Percentiles rank a stretch among this genome's conserved stretches.
phyloP scores from a whole-genome alignment of 1,140 invertebrate species.

The Lepidurus packardi region DNA sequence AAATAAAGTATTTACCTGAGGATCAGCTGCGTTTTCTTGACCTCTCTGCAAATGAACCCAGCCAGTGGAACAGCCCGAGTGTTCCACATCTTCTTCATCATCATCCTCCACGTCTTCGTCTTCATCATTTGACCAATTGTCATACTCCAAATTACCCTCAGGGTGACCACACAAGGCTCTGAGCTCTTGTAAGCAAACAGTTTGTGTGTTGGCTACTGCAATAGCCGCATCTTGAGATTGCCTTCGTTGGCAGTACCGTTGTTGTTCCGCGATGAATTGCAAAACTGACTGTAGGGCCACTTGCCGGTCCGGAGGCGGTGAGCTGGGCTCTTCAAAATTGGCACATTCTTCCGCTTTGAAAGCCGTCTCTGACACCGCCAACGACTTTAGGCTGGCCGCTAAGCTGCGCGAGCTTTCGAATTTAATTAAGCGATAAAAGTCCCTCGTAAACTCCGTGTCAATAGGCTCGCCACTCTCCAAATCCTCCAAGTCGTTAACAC shows the following conservation, averaged over 20 bases:
- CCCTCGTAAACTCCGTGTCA: conserved; percentile 69
- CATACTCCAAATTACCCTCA: conserved; percentile 26
- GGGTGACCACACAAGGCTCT: not conserved
- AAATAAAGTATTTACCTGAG: not conserved
- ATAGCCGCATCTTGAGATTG: conserved; percentile 48
- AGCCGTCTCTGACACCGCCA: not conserved
- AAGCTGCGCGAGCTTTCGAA: conserved; percentile 72
- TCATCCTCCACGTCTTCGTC: conserved; percentile 28
- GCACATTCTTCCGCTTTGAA: not conserved
- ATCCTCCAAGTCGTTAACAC: conserved; percentile 30
- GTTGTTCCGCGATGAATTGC: conserved; percentile 67
- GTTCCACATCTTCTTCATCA: conserved; percentile 10
- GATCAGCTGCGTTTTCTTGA: conserved; percentile 1
- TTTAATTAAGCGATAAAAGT: conserved; percentile 68
- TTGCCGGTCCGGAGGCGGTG: conserved; percentile 53
- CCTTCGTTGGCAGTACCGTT: conserved; percentile 57
- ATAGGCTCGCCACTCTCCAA: conserved; percentile 48
- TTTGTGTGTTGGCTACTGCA: conserved; percentile 22
- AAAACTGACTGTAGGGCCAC: conserved; percentile 65
- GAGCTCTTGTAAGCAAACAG: conserved; percentile 24
- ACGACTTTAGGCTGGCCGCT: conserved; percentile 53
- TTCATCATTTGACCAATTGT: conserved; percentile 30
- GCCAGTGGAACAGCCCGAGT: conserved; percentile 25
- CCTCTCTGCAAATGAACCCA: conserved; percentile 26
- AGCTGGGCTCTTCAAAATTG: not conserved